These are phyloP conservation scores for Tenthredo scrophulariae DNA, from an alignment of 2,888 invertebrate genomes.

Conservation along the genomic window DNA sequence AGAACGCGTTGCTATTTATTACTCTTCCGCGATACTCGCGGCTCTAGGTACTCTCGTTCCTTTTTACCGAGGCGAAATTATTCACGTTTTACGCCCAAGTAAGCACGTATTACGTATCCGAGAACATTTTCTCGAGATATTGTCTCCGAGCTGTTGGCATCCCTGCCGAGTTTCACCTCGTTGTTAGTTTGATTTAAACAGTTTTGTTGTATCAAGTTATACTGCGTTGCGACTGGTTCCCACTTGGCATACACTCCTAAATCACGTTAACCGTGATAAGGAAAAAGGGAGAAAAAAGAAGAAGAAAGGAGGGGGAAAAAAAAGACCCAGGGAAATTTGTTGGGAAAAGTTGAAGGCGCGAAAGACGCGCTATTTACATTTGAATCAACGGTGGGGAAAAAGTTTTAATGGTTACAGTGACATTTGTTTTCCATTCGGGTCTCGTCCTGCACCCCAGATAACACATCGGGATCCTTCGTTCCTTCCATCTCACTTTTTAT, in stretches of 20 bases:
- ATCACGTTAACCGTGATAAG: neutral
- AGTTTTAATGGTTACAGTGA: slow-evolving; percentile 68
- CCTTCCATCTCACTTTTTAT: slow-evolving; percentile 66
- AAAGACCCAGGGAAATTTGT: neutral
- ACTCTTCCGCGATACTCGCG: slow-evolving; percentile 12
- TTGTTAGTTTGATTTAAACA: neutral
- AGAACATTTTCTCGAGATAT: slow-evolving; percentile 26
- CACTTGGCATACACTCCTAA: slow-evolving; percentile 22
- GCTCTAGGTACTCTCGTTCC: neutral
- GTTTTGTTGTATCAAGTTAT: slow-evolving; percentile 2
- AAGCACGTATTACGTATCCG: slow-evolving; percentile 33
- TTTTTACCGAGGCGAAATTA: slow-evolving; percentile 18
- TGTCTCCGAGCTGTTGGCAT: slow-evolving; percentile 36
- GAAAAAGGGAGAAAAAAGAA: neutral
- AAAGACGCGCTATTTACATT: slow-evolving; percentile 62
- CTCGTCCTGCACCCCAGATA: slow-evolving; percentile 56
- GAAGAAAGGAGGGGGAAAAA: neutral
- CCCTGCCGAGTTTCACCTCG: neutral
- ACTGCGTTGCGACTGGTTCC: neutral
- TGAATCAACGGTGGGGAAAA: slow-evolving; percentile 55
- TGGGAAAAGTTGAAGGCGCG: slow-evolving; percentile 39
- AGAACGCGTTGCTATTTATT: slow-evolving; percentile 43
- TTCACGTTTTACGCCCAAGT: slow-evolving; percentile 45
- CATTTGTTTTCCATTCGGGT: slow-evolving; percentile 63
- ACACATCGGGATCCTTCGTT: slow-evolving; percentile 65